Evolutionary conservation across 2,888 invertebrate species (phyloP), one percentile per base, ranked within the genome.

Genomic region (Ochropleura plecta): DNA sequence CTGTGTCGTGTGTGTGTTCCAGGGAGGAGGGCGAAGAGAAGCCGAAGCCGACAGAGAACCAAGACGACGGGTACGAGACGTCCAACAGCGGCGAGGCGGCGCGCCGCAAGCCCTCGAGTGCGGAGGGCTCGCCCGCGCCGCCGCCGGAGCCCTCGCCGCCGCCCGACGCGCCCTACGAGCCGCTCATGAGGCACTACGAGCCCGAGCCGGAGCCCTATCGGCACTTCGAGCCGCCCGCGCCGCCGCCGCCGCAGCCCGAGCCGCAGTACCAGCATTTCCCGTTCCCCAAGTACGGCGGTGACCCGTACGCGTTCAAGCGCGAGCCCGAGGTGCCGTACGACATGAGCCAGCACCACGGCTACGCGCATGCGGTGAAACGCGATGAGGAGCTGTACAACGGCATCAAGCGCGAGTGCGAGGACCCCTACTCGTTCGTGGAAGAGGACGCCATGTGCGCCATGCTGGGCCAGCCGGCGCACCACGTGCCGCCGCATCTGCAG

Each of bases 31-130:
- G 93, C 90, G 93, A 93, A 85, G 96, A 95, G 88, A 96, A 97
- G 96, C 95, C 96, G 92, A 96, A 95, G 93, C 93, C 94, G 91
- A 97, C 97, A 91, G 98, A 98, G 96, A 98, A 97, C 90, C 98
- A 98, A 91, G 98, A 98, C 97, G 98, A 98, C 97, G 98, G 98
- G 86, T 98, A 98, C 97, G 98, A 98, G 97, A 98, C 98, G 88
- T 98, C 98, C 95, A 98, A 97, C 88, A 97, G 97, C 91, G 97
- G 96, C 91, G 96, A 96, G 94, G 95, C 94, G 92, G 92, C 95
- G 93, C 96, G 96, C 86, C 95, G 95, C 91, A 95, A 95, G 93
- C 93, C 92, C 90, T 90, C 94, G 89, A 90, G 93, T 93, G 88
- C 91, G 57, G 92, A 91, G 91, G 91, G 90, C 89, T 91, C 92